Evolutionary conservation across 2,888 invertebrate species (phyloP).

Genomic region (Himalopsyche tibetana): DNA sequence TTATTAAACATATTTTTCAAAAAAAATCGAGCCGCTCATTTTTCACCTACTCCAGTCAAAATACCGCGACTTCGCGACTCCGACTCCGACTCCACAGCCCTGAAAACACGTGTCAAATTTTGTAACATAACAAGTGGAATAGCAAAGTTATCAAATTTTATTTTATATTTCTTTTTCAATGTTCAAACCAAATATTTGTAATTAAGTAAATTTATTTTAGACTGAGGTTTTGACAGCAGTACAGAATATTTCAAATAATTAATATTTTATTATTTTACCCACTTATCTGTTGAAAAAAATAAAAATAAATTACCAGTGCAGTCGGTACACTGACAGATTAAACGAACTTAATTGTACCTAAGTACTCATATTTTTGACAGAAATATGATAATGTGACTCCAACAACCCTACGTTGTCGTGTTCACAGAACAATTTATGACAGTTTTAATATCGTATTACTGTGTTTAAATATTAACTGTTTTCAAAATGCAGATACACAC

Average conservation of each 20-base stretch:
- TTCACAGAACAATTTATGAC: constrained; percentile 4
- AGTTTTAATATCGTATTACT: constrained; percentile 13
- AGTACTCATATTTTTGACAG: constrained; percentile 35
- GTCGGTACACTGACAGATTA: neutral
- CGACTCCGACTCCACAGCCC: too few species aligned
- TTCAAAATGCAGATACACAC: constrained; percentile 1
- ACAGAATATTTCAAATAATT: neutral
- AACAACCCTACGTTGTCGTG: constrained; percentile 34
- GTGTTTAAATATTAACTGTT: constrained; percentile 32
- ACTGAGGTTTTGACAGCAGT: too few species aligned
- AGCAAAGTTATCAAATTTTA: too few species aligned
- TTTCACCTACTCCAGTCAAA: too few species aligned
- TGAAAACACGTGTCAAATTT: too few species aligned
- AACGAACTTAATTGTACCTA: neutral
- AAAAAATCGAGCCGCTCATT: too few species aligned
- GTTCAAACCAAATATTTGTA: too few species aligned
- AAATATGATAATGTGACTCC: constrained; percentile 17
- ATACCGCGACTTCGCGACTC: too few species aligned
- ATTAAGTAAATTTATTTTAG: too few species aligned
- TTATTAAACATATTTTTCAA: too few species aligned
- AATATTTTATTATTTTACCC: neutral
- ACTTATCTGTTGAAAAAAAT: neutral
- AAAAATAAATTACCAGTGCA: neutral
- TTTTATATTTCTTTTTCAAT: too few species aligned
- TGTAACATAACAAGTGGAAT: too few species aligned